Base-by-base conservation (phyloP, 2,113 vertebrate species). In the Steatornis caripensis region DNA sequence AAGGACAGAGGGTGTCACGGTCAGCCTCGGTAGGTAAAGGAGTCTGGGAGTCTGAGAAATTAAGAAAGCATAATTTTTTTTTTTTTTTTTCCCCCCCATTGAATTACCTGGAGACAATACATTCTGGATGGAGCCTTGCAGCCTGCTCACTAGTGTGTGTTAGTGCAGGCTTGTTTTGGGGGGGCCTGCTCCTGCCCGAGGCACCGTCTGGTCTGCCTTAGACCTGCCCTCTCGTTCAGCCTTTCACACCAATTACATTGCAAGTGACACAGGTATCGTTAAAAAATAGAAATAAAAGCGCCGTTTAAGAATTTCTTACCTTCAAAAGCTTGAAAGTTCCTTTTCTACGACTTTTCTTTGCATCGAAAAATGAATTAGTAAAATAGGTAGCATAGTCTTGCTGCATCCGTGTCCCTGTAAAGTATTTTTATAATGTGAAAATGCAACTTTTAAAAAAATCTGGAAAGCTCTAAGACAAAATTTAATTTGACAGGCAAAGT, bases 61-160 rank as follows among this genome's bases (percentile, higher is more conserved):
- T 29, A 2, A 23, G 12, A 27, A 55, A 5, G 0, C 6, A 22
- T 30, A 10, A 51, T 43, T 83, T 36, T 5, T 11, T 4, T 32
- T 15, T 39, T 87, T 77, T 36, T 15, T 66, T 51, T 53, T 53
- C 26, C 24, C 48, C 49, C 6, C 37, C 61, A 22, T 46, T 45
- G 57, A 36, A 23, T n/a, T 12, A 11, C 6, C 14, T 17, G 9
- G 34, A 9, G 11, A 1, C 27, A 41, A 23, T n/a, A 21, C 14
- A 27, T 21, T 66, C 19, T 53, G 68, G 57, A 10, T 29, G 19
- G 10, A 51, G 10, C 29, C 11, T 51, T 15, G 41, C 41, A 81
- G 23, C 11, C 3, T 30, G 0, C 5, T 36, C 4, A 39, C 12
- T 17, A 4, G 5, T 3, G 15, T 7, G 12, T 19, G 0, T 54